Percentiles rank a stretch among this genome's conserved stretches.
Conservation (phyloP, 92 coral and sea anemone genomes). For the Heliopora coerulea region DNA sequence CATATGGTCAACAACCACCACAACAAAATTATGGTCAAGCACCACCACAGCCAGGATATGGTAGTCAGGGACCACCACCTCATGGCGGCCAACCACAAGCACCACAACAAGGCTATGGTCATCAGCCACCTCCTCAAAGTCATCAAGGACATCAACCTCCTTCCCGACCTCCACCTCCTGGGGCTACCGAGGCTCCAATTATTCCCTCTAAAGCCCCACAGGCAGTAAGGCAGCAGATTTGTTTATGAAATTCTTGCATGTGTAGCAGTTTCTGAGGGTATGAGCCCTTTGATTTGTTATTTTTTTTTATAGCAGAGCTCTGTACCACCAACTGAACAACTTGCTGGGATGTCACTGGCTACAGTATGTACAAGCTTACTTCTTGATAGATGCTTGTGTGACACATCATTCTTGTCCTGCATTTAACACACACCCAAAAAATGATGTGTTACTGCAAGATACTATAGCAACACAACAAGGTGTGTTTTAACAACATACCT, state of each 20-base stretch:
- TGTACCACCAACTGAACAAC: constrained; percentile 69
- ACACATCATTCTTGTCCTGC: too few species aligned
- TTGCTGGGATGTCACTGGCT: constrained; percentile 22
- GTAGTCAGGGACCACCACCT: constrained; percentile 35
- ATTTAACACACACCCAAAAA: too few species aligned
- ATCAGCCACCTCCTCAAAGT: constrained; percentile 56
- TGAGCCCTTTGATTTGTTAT: background rate
- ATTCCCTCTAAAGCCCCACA: constrained; percentile 11
- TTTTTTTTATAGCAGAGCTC: constrained; percentile 47
- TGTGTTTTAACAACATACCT: too few species aligned
- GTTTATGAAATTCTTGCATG: too few species aligned
- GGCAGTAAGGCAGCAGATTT: constrained; percentile 35
- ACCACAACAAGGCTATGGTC: constrained; percentile 30
- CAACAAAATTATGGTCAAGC: constrained; percentile 17
- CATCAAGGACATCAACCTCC: constrained; percentile 28
- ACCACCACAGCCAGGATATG: constrained; percentile 37
- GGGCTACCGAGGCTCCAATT: constrained; percentile 9
- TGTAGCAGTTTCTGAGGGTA: constrained; percentile 4
- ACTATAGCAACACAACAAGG: too few species aligned
- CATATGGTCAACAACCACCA: constrained; percentile 24
- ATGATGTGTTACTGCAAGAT: too few species aligned
- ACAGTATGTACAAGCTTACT: constrained; percentile 11
- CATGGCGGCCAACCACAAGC: constrained; percentile 36
- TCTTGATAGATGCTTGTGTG: too few species aligned
- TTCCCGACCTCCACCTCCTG: constrained; percentile 3